Evolutionary conservation across 2,113 vertebrate genomes (phyloP), one percentile per base, ranked within the genome.

Genomic region (Porphyrio hochstetteri): DNA sequence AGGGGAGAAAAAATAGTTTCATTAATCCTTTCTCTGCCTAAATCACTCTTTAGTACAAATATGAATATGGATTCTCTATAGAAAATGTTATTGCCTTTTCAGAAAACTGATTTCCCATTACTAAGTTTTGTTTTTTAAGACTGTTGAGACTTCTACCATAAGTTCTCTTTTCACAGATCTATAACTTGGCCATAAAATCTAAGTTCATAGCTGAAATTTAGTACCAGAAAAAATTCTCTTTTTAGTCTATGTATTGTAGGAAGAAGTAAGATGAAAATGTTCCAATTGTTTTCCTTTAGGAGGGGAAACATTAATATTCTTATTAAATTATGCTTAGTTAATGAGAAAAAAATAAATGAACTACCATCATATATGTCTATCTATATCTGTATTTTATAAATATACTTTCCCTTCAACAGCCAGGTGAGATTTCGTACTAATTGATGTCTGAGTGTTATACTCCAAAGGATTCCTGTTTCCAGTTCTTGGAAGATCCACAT

Each of bases 151-250:
- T 94, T 95, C 52, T 72, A 63, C 29, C 48, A 64, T 8, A 61
- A 96, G 86, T 29, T 24, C 4, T 92, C 28, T 86, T 96, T 96
- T 91, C 71, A 69, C 42, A 87, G 56, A 70, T 88, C 82, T 83
- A 52, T 95, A 96, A 79, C 33, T 65, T 75, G 56, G 18, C 64
- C 42, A 95, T 94, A 95, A 96, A 96, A 93, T 90, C 92, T 93
- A 74, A 95, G 53, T 95, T 65, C 38, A 83, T 55, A 69, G 8
- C 29, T 92, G 75, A 95, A 96, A 94, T 90, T 69, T 55, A 82
- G 40, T 90, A 90, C 28, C n/a, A 89, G 57, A 35, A 21, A 97
- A 97, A 97, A 94, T 83, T 83, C 7, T 82, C 44, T 91, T 94
- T 94, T 72, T 27, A 93, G 69, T 88, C 19, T 72, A 24, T 71